Percentiles rank a stretch among this genome's conserved stretches.
Evolutionary conservation across 2,113 vertebrate species (phyloP).

Genomic region (Dendrocopos noguchii): DNA sequence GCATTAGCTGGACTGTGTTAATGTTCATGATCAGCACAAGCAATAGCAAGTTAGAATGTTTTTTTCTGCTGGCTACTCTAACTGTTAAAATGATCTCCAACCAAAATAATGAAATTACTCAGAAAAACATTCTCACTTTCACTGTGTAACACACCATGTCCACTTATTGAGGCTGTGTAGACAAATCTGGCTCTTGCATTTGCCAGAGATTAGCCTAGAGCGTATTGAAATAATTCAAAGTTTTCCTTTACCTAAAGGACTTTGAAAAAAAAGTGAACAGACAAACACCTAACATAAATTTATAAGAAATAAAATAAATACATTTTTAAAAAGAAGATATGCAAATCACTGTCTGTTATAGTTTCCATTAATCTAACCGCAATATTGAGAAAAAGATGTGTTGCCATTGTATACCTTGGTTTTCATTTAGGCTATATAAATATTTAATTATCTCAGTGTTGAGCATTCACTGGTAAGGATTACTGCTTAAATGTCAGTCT

Average conservation of each 20-base stretch:
- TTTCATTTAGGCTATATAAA: background rate
- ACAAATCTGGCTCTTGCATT: background rate
- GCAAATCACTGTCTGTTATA: background rate
- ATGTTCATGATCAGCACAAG: background rate
- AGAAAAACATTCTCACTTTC: background rate
- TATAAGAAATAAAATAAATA: background rate
- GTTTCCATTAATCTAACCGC: background rate
- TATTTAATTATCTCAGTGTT: background rate
- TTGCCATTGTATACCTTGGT: background rate
- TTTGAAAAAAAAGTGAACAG: background rate
- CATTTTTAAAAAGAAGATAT: background rate
- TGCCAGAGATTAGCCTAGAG: background rate
- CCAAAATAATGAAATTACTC: background rate
- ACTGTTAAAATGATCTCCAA: background rate
- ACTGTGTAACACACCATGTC: background rate
- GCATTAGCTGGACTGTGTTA: background rate
- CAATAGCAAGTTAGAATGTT: background rate
- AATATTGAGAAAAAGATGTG: background rate
- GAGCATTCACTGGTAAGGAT: background rate
- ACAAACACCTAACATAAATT: background rate
- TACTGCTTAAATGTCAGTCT: constrained; percentile 21
- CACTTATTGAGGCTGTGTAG: background rate
- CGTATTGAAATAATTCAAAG: rapidly evolving
- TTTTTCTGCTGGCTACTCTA: background rate
- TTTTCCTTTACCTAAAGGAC: background rate